phyloP scores from a whole-genome alignment of 2,113 vertebrate species.

The Actinemys pallida region DNA sequence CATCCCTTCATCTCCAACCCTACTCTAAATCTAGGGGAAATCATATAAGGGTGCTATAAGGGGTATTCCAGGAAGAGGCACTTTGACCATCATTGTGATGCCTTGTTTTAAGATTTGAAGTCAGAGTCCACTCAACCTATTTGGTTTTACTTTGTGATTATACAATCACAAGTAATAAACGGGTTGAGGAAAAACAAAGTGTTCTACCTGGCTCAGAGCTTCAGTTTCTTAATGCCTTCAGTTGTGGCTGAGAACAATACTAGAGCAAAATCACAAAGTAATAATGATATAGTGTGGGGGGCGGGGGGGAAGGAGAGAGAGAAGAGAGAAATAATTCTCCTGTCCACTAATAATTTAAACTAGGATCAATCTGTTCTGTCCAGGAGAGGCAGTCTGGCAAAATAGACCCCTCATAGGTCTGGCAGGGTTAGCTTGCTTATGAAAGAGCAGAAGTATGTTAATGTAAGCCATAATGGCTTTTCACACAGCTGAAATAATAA shows the following conservation, averaged over 20 bases:
- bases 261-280: background rate
- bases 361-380: background rate
- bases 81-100: background rate
- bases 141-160: too few species aligned
- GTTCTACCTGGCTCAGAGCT: background rate
- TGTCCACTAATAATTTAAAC: background rate
- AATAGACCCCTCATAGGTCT: background rate
- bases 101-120: background rate
- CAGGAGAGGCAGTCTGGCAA: background rate
- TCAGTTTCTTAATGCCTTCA: background rate
- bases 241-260: background rate
- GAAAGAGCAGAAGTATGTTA: background rate
- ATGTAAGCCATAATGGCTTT: background rate
- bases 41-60: background rate
- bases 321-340: background rate
- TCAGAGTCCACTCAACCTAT: background rate
- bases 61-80: background rate
- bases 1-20: background rate
- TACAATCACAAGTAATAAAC: background rate
- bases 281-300: background rate
- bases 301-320: too few species aligned
- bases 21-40: background rate
- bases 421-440: background rate
- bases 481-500: constrained; percentile 16
- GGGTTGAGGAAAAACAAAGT: background rate